Conservation (phyloP, 2,113 vertebrate genomes). For the Phainopepla nitens region DNA sequence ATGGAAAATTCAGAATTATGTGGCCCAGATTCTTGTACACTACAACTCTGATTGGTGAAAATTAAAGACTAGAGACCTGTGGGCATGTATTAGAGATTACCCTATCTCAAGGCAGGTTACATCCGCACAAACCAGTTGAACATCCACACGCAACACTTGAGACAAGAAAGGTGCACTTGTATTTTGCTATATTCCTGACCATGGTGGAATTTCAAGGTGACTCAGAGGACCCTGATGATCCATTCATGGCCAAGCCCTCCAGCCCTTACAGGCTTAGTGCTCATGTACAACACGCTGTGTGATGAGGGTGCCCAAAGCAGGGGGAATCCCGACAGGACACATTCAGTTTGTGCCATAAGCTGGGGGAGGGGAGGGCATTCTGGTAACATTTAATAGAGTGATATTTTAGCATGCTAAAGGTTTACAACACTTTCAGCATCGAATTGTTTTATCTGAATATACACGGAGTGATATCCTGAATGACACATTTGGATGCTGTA, state of each 20-base stretch:
- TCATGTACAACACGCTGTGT: accelerated
- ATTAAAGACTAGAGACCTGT: neutral
- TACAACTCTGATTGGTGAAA: neutral
- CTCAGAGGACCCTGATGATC: neutral
- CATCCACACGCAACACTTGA: neutral
- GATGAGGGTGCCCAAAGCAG: neutral
- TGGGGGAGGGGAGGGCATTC: too few species aligned
- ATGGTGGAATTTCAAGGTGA: neutral
- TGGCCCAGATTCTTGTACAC: neutral
- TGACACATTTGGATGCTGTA: neutral
- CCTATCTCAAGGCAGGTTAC: neutral
- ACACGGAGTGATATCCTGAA: neutral
- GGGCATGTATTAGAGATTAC: neutral
- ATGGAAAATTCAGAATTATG: neutral
- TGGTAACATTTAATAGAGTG: neutral
- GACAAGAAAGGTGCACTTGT: neutral
- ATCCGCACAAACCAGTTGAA: neutral
- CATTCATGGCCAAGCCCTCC: accelerated
- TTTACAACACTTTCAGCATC: neutral
- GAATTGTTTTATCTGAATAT: neutral
- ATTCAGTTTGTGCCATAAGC: neutral
- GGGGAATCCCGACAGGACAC: neutral
- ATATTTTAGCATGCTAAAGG: neutral
- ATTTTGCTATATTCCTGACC: neutral
- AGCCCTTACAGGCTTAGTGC: neutral